Evolutionary conservation across 2,797 vertebrate species (phyloP), one percentile per base, ranked within the genome.

Genomic region (Amblyraja radiata): DNA sequence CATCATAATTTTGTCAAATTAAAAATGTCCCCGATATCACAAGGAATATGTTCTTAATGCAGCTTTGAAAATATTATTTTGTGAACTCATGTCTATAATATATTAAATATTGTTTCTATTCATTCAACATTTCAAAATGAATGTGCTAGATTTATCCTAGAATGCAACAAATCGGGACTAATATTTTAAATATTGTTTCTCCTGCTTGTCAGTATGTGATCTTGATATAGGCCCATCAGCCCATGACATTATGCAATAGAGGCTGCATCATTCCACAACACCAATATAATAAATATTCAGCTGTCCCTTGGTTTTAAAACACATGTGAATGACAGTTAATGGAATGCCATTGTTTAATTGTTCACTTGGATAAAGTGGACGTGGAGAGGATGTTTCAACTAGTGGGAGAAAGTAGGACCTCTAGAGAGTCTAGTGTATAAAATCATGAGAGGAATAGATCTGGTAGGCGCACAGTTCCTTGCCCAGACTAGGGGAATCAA

Each of bases 221-320:
- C n/a, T 86, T 86, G 58, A 86, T 6, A 16, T n/a, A 86, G n/a
- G 28, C 58, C 8, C 14, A 68, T 88, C 84, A 88, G 58, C 84
- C 14, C 2, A 7, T 88, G 16, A 5, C 1, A 2, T 88, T 68
- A 68, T 32, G 14, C 65, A 63, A 65, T 14, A 32, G 63, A 68
- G 36, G 32, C n/a, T 88, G 5, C 11, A 88, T 32, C 21, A n/a
- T 32, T 54, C 46, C 46, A 54, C 46, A 54, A 6, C 46, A 6
- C 5, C 83, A 86, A 32, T 32, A 63, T 11, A 88, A 36, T 88
- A 88, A 88, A 68, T 88, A 88, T 36, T 65, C n/a, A 88, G n/a
- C 63, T 88, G 84, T 21, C 63, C 32, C 6, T 65, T 83, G 68
- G 84, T 8, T 88, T 68, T 54, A 68, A 3, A 68, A 68, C 7